phyloP scores from a whole-genome alignment of 1,140 invertebrate species.

The Scaptomyza hsui region DNA sequence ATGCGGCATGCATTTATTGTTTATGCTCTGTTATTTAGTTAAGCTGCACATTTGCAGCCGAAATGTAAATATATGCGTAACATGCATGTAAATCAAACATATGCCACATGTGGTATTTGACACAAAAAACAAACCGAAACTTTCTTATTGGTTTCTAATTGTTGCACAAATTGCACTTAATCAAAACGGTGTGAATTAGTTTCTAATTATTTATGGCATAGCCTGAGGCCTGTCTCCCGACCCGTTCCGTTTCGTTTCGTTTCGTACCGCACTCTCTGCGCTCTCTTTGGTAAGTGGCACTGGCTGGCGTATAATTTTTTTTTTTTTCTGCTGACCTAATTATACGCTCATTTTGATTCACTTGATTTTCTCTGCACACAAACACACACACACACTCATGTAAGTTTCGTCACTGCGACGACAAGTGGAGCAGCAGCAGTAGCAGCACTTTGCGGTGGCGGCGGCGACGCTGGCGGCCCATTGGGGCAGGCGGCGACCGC shows the following conservation, averaged over 20 bases:
- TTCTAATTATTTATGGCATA: conserved; percentile 67
- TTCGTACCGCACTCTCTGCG: conserved; percentile 43
- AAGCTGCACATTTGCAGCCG: conserved; percentile 1
- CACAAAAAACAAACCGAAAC: conserved; percentile 10
- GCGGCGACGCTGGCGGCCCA: conserved; percentile 32
- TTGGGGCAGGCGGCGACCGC: conserved; percentile 72
- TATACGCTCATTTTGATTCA: conserved; percentile 83
- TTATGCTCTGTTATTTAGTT: conserved; percentile 31
- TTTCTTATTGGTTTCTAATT: conserved; percentile 33
- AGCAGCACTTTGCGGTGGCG: conserved; percentile 38
- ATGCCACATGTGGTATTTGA: conserved; percentile 12
- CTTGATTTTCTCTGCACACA: conserved; percentile 81
- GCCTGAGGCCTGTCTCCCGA: conserved; percentile 24
- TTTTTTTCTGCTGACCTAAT: conserved; percentile 76
- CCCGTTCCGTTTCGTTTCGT: conserved; percentile 22
- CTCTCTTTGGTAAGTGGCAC: conserved; percentile 78
- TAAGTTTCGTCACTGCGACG: conserved; percentile 77
- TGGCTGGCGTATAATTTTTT: conserved; percentile 71
- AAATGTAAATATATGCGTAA: neutral
- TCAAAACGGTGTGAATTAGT: conserved; percentile 66
- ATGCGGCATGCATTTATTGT: conserved; percentile 45
- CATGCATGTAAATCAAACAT: conserved; percentile 2
- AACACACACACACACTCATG: conserved; percentile 48
- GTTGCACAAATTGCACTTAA: conserved; percentile 53
- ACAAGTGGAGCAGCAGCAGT: conserved; percentile 72